phyloP scores from a whole-genome alignment of 2,113 vertebrate genomes.

The Galemys pyrenaicus region DNA sequence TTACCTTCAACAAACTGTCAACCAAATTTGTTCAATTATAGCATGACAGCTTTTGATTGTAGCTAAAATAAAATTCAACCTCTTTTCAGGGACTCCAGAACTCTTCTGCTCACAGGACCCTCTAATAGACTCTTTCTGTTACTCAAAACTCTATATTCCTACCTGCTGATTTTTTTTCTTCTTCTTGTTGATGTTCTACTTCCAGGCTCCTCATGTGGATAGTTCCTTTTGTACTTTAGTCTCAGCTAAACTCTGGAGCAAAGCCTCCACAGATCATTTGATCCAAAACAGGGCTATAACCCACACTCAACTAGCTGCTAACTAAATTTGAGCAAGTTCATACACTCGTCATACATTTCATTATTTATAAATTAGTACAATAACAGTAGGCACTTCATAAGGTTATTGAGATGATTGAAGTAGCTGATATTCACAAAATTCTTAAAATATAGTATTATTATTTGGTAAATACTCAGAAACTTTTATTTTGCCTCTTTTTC shows the following conservation, averaged over 20 bases:
- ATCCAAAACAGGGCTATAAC: not conserved
- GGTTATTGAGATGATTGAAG: not conserved
- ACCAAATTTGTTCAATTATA: not conserved
- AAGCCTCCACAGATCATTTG: not conserved
- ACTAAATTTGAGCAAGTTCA: not conserved
- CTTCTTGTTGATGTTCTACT: not conserved
- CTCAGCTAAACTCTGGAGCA: not conserved
- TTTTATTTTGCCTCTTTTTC: not conserved
- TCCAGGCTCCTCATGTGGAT: accelerated
- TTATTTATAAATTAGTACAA: not conserved
- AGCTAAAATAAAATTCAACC: not conserved
- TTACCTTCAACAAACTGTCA: not conserved
- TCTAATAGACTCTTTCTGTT: not conserved
- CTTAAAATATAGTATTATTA: not conserved
- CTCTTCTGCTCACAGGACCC: not conserved
- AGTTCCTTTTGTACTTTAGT: not conserved
- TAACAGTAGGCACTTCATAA: not conserved
- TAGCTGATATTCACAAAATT: not conserved
- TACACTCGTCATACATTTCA: not conserved
- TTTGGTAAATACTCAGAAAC: not conserved
- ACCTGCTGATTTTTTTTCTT: not conserved
- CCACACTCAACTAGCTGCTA: not conserved
- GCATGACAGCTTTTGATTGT: not conserved
- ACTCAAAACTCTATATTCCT: not conserved
- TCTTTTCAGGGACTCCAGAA: not conserved